These are phyloP conservation scores for Melikaiella ostensackeni DNA, from an alignment of 2,888 invertebrate genomes.

Conservation along the genomic window DNA sequence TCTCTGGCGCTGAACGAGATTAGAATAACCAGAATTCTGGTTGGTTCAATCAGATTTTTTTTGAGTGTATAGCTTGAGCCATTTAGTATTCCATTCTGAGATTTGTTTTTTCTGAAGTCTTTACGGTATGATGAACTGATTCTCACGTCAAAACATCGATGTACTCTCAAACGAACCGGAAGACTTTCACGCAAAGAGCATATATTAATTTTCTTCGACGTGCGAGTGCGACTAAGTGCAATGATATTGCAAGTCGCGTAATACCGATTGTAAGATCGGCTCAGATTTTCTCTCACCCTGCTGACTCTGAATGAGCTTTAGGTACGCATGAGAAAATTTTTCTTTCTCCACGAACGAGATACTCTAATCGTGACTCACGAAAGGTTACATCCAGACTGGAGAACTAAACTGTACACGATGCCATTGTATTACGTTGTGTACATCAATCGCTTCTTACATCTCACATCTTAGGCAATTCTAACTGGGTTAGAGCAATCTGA, in stretches of 20 bases:
- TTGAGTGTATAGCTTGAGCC: too few relatives aligned
- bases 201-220: slow-evolving; percentile 31
- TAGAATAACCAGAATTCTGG: too few relatives aligned
- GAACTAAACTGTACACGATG: slow-evolving; percentile 44
- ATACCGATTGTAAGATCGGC: slow-evolving; percentile 25
- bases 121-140: slow-evolving; percentile 18
- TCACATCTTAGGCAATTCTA: slow-evolving; percentile 19
- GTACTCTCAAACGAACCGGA: slow-evolving; percentile 44
- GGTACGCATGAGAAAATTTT: background rate
- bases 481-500: background rate
- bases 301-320: slow-evolving; percentile 19
- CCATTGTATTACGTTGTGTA: slow-evolving; percentile 29
- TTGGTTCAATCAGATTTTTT: too few relatives aligned
- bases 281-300: slow-evolving; percentile 36
- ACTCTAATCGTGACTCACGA: slow-evolving; percentile 50
- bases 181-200: slow-evolving; percentile 46
- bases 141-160: slow-evolving; percentile 36
- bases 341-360: slow-evolving; percentile 28
- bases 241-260: slow-evolving; percentile 23
- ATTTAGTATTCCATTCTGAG: slow-evolving; percentile 1
- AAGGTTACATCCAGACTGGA: slow-evolving; percentile 51
- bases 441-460: background rate
- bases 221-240: slow-evolving; percentile 4
- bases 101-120: background rate
- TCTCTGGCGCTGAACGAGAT: too few relatives aligned